phyloP scores from a whole-genome alignment of 2,888 invertebrate species.

The Antheraea assamensis region DNA sequence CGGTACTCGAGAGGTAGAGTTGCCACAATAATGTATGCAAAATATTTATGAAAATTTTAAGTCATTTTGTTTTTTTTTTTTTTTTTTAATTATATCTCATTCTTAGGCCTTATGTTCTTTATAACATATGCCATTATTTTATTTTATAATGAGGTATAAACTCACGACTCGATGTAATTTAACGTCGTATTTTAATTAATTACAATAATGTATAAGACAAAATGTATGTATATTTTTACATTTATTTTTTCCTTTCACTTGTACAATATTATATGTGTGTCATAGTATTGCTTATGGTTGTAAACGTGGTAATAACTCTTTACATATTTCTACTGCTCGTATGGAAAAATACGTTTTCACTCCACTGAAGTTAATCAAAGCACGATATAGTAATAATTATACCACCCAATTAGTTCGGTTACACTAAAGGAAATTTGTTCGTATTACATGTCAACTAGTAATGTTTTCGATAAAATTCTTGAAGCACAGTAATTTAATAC shows the following conservation, averaged over 20 bases:
- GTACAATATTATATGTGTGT: background rate
- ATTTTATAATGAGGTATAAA: background rate
- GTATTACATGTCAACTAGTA: background rate
- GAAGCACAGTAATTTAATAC: background rate
- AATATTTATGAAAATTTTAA: background rate
- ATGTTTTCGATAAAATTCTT: background rate
- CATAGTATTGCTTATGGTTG: background rate
- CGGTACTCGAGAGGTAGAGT: background rate
- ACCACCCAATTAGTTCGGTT: background rate
- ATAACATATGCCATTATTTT: background rate
- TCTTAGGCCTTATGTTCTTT: background rate
- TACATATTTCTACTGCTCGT: background rate
- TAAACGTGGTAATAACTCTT: constrained; percentile 1
- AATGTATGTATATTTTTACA: background rate
- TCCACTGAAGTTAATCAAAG: background rate
- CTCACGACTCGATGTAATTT: background rate
- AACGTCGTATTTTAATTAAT: background rate
- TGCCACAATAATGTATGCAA: background rate
- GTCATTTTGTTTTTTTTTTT: background rate
- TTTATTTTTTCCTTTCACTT: constrained; percentile 2
- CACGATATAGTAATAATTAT: background rate
- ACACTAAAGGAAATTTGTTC: background rate
- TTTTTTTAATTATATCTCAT: too few species aligned
- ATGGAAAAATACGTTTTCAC: background rate
- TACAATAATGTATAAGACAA: constrained; percentile 4